Conservation (phyloP, 2,113 vertebrate genomes). For the Terrapene triunguis region DNA sequence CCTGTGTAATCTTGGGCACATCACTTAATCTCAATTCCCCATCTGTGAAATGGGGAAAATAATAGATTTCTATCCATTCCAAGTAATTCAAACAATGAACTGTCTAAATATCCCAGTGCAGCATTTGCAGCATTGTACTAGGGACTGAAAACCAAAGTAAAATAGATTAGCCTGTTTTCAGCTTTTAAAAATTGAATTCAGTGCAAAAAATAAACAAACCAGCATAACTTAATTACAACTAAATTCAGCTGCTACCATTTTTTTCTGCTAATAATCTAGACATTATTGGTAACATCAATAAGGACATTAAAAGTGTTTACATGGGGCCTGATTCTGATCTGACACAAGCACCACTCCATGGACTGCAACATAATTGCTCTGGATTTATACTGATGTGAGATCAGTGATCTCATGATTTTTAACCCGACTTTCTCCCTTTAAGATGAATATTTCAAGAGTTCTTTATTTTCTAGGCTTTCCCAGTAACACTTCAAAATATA, state of each 20-base stretch:
- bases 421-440: neutral
- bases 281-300: neutral
- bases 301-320: neutral
- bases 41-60: neutral
- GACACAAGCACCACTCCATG: neutral
- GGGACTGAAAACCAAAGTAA: neutral
- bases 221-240: neutral
- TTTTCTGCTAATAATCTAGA: neutral
- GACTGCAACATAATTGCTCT: neutral
- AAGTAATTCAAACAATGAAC: neutral
- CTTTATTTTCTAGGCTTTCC: neutral
- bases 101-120: neutral
- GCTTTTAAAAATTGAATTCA: neutral
- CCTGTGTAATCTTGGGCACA: neutral
- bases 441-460: neutral
- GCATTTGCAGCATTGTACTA: neutral
- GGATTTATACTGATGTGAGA: neutral
- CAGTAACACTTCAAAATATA: neutral
- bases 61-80: neutral
- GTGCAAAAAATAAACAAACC: neutral
- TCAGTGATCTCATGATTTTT: neutral
- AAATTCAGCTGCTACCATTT: neutral
- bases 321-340: neutral
- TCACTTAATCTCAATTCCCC: neutral
- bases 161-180: neutral